These are phyloP conservation scores for Cheilosia vernalis DNA, from an alignment of 2,888 invertebrate genomes.

Conservation along the genomic window DNA sequence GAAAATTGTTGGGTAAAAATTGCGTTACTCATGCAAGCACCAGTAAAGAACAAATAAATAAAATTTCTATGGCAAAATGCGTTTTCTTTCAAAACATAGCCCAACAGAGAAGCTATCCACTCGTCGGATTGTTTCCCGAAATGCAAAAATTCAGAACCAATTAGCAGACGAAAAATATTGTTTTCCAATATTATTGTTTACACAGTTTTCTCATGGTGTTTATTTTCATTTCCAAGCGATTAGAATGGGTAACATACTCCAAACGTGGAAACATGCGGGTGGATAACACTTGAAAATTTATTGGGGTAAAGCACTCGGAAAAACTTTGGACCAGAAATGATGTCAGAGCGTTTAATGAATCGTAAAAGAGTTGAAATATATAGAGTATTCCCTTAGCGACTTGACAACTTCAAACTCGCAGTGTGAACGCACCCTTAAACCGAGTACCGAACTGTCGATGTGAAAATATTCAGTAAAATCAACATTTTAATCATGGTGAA, in stretches of 20 bases:
- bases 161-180: constrained; percentile 7
- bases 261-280: constrained; percentile 7
- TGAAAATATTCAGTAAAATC: too few species aligned
- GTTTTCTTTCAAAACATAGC: not conserved
- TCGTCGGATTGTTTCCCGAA: not conserved
- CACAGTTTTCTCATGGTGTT: constrained; percentile 8
- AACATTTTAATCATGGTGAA: too few species aligned
- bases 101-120: not conserved
- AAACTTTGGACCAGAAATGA: constrained; percentile 18
- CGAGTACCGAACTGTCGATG: too few species aligned
- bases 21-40: too few species aligned
- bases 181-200: constrained; percentile 21
- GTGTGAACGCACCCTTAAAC: too few species aligned
- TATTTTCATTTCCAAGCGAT: constrained; percentile 8
- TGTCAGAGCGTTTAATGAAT: constrained; percentile 16
- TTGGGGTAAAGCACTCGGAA: constrained; percentile 19
- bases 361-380: too few species aligned
- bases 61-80: not conserved
- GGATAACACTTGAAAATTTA: constrained; percentile 7
- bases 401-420: too few species aligned
- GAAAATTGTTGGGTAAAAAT: too few species aligned
- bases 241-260: constrained; percentile 3
- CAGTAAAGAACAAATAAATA: not conserved
- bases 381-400: too few species aligned
- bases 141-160: constrained; percentile 21